phyloP scores from a whole-genome alignment of 2,888 invertebrate genomes.

The Leptopilina myrica region DNA sequence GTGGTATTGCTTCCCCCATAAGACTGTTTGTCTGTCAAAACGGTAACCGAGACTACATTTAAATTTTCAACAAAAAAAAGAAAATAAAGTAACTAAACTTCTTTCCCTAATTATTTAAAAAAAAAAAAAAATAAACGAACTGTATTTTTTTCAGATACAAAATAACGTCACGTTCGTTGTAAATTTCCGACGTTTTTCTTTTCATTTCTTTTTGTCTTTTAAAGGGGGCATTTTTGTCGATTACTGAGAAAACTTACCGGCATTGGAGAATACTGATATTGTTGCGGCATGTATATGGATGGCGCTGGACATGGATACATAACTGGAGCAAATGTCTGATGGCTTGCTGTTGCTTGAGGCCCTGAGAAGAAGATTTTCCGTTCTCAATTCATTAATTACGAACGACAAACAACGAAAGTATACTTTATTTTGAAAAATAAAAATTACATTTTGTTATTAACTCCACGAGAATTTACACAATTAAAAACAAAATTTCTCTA shows the following conservation, averaged over 20 bases:
- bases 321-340: slow-evolving; percentile 74
- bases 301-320: slow-evolving; percentile 76
- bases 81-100: slow-evolving; percentile 47
- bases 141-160: not conserved
- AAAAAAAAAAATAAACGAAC: not conserved
- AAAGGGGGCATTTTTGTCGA: not conserved
- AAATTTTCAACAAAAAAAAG: slow-evolving; percentile 49
- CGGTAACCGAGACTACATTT: slow-evolving; percentile 71
- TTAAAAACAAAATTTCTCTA: too few species aligned
- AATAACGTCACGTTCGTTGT: slow-evolving; percentile 19
- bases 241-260: slow-evolving; percentile 68
- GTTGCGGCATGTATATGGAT: slow-evolving; percentile 75
- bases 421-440: not conserved
- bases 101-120: slow-evolving; percentile 40
- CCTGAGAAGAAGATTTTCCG: slow-evolving; percentile 58
- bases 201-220: slow-evolving; percentile 25
- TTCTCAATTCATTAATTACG: slow-evolving; percentile 21
- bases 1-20: slow-evolving; percentile 76
- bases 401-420: slow-evolving; percentile 1
- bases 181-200: slow-evolving; percentile 20
- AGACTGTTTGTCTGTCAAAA: slow-evolving; percentile 76
- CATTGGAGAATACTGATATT: slow-evolving; percentile 76
- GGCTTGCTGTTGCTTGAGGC: slow-evolving; percentile 73
- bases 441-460: too few species aligned
- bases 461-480: too few species aligned